Base-by-base conservation (phyloP, 2,888 invertebrate species). In the Hofmannophila pseudospretella region DNA sequence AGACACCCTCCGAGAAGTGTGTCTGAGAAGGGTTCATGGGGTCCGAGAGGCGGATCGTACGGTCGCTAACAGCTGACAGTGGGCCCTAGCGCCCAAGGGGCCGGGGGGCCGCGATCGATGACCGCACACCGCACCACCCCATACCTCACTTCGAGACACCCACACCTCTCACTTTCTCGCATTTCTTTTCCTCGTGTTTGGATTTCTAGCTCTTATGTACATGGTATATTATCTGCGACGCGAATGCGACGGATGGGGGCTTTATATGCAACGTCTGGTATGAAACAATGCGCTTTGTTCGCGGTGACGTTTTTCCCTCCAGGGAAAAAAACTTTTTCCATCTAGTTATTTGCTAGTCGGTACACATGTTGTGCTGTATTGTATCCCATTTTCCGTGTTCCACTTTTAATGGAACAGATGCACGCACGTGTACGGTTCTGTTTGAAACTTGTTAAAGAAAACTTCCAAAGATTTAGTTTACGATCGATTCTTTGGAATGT, bases 51-150 rank as follows among this genome's bases (percentile, higher is more conserved):
- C 7, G 27, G 16, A 16, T 16, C 3, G 23, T 9, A 9, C 12
- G 54, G 51, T 57, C 58, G 62, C 64, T 57, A 78, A 73, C 82
- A 81, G 81, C 81, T 82, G 84, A 79, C 80, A 72, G 74, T 65
- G 61, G 71, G 48, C 67, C 64, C 61, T 67, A 58, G 57, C 68
- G 59, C 58, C 60, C 60, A 64, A 44, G 54, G 25, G 41, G 51
- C 56, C 60, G 69, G 67, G 67, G 62, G 51, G 58, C 51, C 47
- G 54, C 74, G 79, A 73, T 85, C 80, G 79, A 81, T 84, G 77
- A 67, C 72, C 76, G 69, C 77, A 57, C 75, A 76, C 72, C 77
- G 63, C 71, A 53, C 57, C 50, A 55, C 54, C 57, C 61, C 59
- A 60, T 61, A 49, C 70, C 58, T 61, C 75, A 56, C 67, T 61